Base-by-base conservation (phyloP, 2,888 invertebrate genomes). In the Platypus cylindrus region DNA sequence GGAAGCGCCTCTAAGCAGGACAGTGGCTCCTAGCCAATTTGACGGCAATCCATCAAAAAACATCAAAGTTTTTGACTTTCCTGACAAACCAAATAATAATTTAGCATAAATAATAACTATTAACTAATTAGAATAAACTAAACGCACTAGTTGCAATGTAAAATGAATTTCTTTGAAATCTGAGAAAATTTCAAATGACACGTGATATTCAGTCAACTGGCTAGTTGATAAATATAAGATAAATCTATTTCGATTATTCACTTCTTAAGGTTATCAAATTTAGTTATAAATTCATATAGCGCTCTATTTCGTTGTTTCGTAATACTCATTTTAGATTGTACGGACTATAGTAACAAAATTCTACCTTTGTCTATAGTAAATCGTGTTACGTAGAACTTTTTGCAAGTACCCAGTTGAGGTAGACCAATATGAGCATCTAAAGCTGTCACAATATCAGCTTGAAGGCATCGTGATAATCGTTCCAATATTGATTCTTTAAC, bases 11-110 rank as follows among this genome's bases (percentile, higher is more conserved):
- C 90, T 71, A 2, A 97, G 62, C 3, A 93, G 60, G 26, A 95
- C 78, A 12, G 93, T 87, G 45, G 87, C 86, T 1, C 89, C 91
- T 2, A 90, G 67, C 49, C 84, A 76, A 0, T 80, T 71, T 52
- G 78, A 75, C 0, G 83, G 78, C 46, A 93, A 83, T 4, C 91
- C 90, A 60, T 94, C 94, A 48, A 95, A 79, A 47, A 85, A 83
- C 86, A 97, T 87, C 17, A 97, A 62, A 0, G 89, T 89, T 66
- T 97, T 97, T 15, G 65, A 63, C 1, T 69, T 64, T 49, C 71
- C 75, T 77, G 57, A 28, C 38, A 46, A 20, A 20, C 9, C 20
- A 20, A 20, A 32, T 7, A 33, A 32, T 9, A 20, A 20, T 7
- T n/a, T 20, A 20, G 5, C 9, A 20, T 20, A 20, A 20, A 36